Base-by-base conservation (phyloP, 1,140 invertebrate genomes). In the Aethina tumida region DNA sequence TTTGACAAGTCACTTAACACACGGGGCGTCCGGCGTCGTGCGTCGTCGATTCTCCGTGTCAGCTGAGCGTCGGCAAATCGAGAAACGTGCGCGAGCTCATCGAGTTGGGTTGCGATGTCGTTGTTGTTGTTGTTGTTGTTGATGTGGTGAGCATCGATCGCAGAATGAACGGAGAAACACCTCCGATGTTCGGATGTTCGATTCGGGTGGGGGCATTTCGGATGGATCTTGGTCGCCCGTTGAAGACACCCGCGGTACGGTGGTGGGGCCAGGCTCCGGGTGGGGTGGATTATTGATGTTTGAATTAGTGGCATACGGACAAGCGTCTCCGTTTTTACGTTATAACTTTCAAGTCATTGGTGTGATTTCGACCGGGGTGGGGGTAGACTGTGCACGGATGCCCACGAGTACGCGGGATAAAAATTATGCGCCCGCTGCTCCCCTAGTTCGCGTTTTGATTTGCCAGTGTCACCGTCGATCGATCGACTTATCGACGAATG, bases 261-360 rank as follows among this genome's bases (percentile, higher is more conserved):
- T 45, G 43, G 48, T 43, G 48, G 51, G 51, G 45, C 27, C 41
- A 20, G n/a, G n/a, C n/a, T n/a, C 17, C 22, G 22, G 39, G 49
- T 47, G 51, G 49, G 51, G 45, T 49, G 44, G 51, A 49, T 46
- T 52, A 54, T 54, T 52, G 52, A 54, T 50, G 50, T 52, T 54
- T 52, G 52, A 52, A 54, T 54, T 52, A 54, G 50, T 54, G 49
- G 52, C 50, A 44, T 46, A 49, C 40, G 43, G 36, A 50, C 42
- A 39, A 49, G 37, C 42, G 45, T 47, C 39, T 43, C 36, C 22
- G 29, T 48, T 48, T 45, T 46, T 48, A 50, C 51, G 41, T 51
- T 37, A 47, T 50, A 50, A 49, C 41, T 50, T 49, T 27, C 36
- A 43, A 54, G 43, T 52, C 50, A 54, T 54, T 54, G 52, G 49